phyloP scores from a whole-genome alignment of 2,888 invertebrate species.

The Aplocera efformata region DNA sequence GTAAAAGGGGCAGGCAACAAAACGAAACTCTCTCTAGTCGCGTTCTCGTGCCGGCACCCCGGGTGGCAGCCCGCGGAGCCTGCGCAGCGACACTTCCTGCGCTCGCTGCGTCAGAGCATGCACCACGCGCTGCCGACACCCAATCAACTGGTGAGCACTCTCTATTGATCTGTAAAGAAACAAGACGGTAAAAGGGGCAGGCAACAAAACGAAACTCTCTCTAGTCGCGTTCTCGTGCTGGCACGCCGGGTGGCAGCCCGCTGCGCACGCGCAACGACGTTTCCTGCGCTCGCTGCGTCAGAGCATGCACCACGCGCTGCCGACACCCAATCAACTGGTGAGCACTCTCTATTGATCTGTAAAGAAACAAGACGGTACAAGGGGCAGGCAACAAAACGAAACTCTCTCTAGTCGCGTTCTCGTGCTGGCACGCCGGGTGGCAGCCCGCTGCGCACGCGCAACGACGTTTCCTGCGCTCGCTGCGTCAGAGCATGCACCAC shows the following conservation, averaged over 20 bases:
- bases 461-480: conserved; percentile 85
- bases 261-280: conserved; percentile 83
- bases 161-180: too few relatives aligned
- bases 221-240: conserved; percentile 96
- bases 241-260: conserved; percentile 97
- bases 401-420: conserved; percentile 96
- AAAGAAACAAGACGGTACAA: too few relatives aligned
- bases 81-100: conserved; percentile 86
- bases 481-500: conserved; percentile 79
- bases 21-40: conserved; percentile 96
- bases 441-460: conserved; percentile 87
- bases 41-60: conserved; percentile 97
- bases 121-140: conserved; percentile 57
- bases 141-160: conserved; percentile 53
- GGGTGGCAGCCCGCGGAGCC: conserved; percentile 92
- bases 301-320: conserved; percentile 66
- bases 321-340: conserved; percentile 55
- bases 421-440: conserved; percentile 97
- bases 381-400: conserved; percentile 98
- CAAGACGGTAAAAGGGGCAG: too few relatives aligned
- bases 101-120: conserved; percentile 82
- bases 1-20: conserved; percentile 96
- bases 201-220: conserved; percentile 98
- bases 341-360: conserved; percentile 30
- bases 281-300: conserved; percentile 87